A percentile compares a stretch with the other conserved stretches of the same genome.
These are phyloP conservation scores for Callimorpha dominula DNA, from an alignment of 2,888 invertebrate genomes.

Conservation along the genomic window DNA sequence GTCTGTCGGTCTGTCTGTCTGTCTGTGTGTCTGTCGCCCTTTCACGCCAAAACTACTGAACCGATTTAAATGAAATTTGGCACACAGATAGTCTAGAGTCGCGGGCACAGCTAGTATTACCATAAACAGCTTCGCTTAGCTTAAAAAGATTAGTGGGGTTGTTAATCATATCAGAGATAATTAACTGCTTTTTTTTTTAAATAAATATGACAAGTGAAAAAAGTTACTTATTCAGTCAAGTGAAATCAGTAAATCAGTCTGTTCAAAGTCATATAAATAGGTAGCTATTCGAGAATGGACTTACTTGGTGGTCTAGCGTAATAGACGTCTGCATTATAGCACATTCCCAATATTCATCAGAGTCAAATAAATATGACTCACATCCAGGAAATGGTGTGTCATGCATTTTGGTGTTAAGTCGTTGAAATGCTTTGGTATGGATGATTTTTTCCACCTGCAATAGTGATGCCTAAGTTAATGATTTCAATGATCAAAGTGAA, in stretches of 20 bases:
- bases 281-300: slow-evolving; percentile 8
- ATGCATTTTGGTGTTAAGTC: slow-evolving; percentile 72
- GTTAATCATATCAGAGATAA: not conserved
- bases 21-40: too few relatives aligned
- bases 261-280: not conserved
- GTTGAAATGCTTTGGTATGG: slow-evolving; percentile 72
- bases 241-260: too few relatives aligned
- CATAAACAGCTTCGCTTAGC: too few relatives aligned
- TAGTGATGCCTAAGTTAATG: not conserved
- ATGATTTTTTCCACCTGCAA: slow-evolving; percentile 74
- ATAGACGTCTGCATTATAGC: slow-evolving; percentile 90
- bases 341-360: slow-evolving; percentile 92
- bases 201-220: too few relatives aligned
- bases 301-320: slow-evolving; percentile 90
- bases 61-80: too few relatives aligned
- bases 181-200: too few relatives aligned
- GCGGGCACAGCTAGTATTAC: too few relatives aligned
- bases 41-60: too few relatives aligned
- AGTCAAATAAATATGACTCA: slow-evolving; percentile 86
- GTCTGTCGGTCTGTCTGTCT: too few relatives aligned
- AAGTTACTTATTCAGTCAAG: too few relatives aligned
- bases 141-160: not conserved
- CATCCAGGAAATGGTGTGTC: slow-evolving; percentile 90
- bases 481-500: too few relatives aligned
- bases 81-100: too few relatives aligned